Conservation (phyloP, 2,888 invertebrate genomes). For the Ariolimax columbianus region DNA sequence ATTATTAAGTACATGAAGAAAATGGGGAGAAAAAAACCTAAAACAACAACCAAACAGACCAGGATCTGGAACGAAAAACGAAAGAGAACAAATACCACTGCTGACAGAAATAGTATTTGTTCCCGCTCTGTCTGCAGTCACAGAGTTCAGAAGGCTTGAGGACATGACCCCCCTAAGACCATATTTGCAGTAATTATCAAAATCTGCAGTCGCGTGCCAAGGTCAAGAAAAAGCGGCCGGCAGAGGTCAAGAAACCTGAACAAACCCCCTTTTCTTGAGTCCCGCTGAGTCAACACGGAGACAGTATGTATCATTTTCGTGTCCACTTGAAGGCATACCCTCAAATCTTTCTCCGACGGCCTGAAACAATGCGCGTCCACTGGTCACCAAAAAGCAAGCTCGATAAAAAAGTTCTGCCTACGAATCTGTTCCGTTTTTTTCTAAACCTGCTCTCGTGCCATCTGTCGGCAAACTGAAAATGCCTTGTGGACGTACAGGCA, state of each 20-base stretch:
- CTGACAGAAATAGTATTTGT: not conserved
- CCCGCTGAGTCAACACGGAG: slow-evolving; percentile 9
- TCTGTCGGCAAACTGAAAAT: slow-evolving; percentile 11
- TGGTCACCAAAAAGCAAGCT: not conserved
- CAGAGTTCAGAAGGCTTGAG: slow-evolving; percentile 20
- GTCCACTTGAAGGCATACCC: not conserved
- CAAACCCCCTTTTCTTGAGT: not conserved
- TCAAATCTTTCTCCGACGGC: not conserved
- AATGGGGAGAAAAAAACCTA: not conserved
- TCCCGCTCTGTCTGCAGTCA: not conserved
- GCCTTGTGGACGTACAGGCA: slow-evolving; percentile 3
- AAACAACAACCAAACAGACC: not conserved
- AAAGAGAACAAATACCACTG: not conserved
- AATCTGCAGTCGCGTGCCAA: slow-evolving; percentile 45
- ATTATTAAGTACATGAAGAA: too few relatives aligned
- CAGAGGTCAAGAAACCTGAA: slow-evolving; percentile 38
- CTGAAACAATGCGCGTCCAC: slow-evolving; percentile 32
- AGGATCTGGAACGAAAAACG: not conserved
- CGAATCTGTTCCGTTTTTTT: not conserved
- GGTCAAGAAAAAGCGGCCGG: slow-evolving; percentile 39
- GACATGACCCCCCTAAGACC: slow-evolving; percentile 30
- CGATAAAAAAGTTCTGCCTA: not conserved
- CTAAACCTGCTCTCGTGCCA: not conserved
- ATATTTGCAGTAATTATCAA: slow-evolving; percentile 43
- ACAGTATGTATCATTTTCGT: slow-evolving; percentile 36